Evolutionary conservation across 2,888 invertebrate genomes (phyloP), one percentile per base, ranked within the genome.

Genomic region (Eurois occulta): DNA sequence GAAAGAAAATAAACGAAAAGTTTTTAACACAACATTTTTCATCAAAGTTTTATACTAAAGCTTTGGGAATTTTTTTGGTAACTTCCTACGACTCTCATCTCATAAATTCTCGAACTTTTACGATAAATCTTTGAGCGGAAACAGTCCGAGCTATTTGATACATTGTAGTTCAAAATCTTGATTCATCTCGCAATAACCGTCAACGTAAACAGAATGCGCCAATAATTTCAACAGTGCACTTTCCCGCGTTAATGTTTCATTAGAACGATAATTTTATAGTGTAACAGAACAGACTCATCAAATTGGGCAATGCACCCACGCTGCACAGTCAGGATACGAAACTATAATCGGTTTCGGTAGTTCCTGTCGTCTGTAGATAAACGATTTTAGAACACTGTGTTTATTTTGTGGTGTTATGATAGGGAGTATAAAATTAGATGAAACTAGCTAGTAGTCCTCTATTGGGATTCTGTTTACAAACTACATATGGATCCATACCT

Each of bases 261-360:
- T 84, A 75, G 21, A 62, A 74, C 48, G 72, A 70, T 84, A 55
- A 84, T 84, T 72, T 75, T 77, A 75, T 84, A 75, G 66, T 64
- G 38, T 43, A 80, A 70, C 80, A 72, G 60, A 80, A 70, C 80
- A 72, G 60, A 75, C 38, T 70, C 85, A 70, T 81, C 69, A 84
- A 84, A 81, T 84, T 84, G 75, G 81, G 77, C 74, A 84, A 10
- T 58, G 72, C 84, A 77, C 84, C 84, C 84, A 84, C 84, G 66
- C 84, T 13, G 52, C 38, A 60, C 13, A 21, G 10, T 81, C 84
- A 84, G 84, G 84, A 84, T 75, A 84, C 65, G 69, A 41, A 66
- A 58, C 43, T 69, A 71, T 79, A 84, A 72, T 80, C 84, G 66
- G 43, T 5, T 70, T 80, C 84, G 66, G 43, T 5, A 75, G 77